phyloP scores from a whole-genome alignment of 37 sponge, comb jelly and placozoan species.

The Spongilla lacustris region DNA sequence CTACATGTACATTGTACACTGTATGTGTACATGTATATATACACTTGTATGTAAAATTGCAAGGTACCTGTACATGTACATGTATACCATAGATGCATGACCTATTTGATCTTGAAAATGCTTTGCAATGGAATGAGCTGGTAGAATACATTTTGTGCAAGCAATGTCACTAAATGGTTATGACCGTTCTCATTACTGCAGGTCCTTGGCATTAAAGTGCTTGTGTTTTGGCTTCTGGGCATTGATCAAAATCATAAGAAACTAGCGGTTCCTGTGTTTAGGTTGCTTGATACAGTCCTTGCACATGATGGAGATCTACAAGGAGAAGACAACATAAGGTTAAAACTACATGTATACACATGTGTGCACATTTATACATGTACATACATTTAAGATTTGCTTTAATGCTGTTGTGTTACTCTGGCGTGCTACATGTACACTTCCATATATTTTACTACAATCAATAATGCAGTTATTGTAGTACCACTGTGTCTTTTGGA shows the following conservation, averaged over 20 bases:
- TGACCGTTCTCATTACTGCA: neutral
- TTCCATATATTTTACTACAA: too few relatives aligned
- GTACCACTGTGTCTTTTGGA: too few relatives aligned
- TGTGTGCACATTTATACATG: too few relatives aligned
- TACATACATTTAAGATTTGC: too few relatives aligned
- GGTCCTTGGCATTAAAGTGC: conserved; percentile 64
- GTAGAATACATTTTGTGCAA: too few relatives aligned
- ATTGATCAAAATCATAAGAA: conserved; percentile 32
- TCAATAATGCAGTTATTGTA: too few relatives aligned
- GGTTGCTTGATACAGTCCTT: conserved; percentile 44
- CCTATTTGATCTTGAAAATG: too few relatives aligned
- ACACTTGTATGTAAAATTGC: neutral
- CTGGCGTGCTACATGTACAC: too few relatives aligned
- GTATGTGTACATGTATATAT: neutral
- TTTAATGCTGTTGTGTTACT: too few relatives aligned
- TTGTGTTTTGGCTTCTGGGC: conserved; percentile 73
- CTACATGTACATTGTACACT: neutral
- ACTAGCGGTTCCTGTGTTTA: conserved; percentile 44
- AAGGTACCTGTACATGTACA: neutral
- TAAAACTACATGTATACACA: neutral
- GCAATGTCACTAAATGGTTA: too few relatives aligned
- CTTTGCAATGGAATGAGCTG: too few relatives aligned
- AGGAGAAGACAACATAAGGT: conserved; percentile 54
- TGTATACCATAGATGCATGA: neutral
- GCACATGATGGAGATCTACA: conserved; percentile 73